Percentiles rank a stretch among this genome's conserved stretches.
Conservation (phyloP, 2,888 invertebrate genomes). For the Melolontha melolontha region DNA sequence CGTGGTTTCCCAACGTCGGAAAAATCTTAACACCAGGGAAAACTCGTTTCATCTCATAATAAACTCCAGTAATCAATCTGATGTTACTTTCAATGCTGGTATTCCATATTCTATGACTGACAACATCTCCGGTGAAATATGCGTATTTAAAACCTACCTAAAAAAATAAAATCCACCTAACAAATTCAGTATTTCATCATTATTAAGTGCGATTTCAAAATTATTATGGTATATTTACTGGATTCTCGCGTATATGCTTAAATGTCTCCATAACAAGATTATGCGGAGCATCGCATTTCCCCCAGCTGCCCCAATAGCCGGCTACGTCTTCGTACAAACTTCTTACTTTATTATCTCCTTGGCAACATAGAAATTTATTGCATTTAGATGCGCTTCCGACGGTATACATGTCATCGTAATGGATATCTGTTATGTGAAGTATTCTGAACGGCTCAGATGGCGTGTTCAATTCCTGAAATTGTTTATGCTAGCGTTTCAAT, state of each 20-base stretch:
- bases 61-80: conserved; percentile 69
- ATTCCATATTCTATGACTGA: conserved; percentile 89
- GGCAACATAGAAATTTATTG: conserved; percentile 84
- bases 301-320: conserved; percentile 86
- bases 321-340: conserved; percentile 66
- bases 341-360: conserved; percentile 67
- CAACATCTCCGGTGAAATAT: conserved; percentile 88
- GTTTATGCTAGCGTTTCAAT: neutral
- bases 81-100: conserved; percentile 76
- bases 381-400: conserved; percentile 78
- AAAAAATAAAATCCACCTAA: conserved; percentile 58
- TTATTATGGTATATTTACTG: conserved; percentile 43
- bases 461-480: conserved; percentile 15
- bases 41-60: conserved; percentile 59
- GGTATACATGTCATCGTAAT: conserved; percentile 82
- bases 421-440: conserved; percentile 83
- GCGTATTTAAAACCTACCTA: conserved; percentile 67
- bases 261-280: conserved; percentile 74
- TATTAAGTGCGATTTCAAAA: neutral
- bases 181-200: neutral
- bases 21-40: conserved; percentile 68
- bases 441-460: conserved; percentile 60
- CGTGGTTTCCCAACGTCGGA: conserved; percentile 40
- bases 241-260: conserved; percentile 46
- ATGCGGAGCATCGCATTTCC: conserved; percentile 80